Evolutionary conservation across 2,113 vertebrate genomes (phyloP).

Genomic region (Prionailurus viverrinus): DNA sequence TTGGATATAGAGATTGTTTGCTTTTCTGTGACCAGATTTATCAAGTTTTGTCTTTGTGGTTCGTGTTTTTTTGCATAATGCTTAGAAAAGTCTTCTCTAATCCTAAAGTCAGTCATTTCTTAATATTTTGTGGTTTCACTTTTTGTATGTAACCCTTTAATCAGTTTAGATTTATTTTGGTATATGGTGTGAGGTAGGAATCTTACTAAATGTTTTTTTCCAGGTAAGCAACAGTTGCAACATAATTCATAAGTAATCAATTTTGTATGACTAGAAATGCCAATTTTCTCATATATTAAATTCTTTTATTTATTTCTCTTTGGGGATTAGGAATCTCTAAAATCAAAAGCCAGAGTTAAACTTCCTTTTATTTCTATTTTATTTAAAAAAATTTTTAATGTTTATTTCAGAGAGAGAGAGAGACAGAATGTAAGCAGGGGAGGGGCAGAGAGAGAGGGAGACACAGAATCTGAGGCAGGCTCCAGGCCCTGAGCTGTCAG

Average conservation of each 20-base stretch:
- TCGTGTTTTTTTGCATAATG: background rate
- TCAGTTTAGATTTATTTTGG: background rate
- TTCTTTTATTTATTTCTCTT: constrained; percentile 42
- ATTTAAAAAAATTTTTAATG: too few relatives aligned
- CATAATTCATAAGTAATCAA: background rate
- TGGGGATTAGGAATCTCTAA: background rate
- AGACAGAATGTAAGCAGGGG: too few relatives aligned
- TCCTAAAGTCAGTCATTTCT: background rate
- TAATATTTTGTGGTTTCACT: background rate
- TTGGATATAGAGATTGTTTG: background rate
- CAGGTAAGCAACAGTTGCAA: background rate
- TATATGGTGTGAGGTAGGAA: background rate
- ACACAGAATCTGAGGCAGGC: too few relatives aligned
- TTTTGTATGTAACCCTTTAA: constrained; percentile 25
- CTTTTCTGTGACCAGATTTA: background rate
- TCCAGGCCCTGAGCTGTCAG: too few relatives aligned
- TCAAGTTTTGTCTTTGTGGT: background rate
- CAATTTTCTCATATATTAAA: background rate
- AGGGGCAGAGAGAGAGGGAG: too few relatives aligned
- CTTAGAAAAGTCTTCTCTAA: background rate
- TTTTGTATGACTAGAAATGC: background rate
- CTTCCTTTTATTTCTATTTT: background rate
- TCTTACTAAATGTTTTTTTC: background rate
- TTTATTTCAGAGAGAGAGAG: too few relatives aligned
- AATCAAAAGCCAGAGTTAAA: constrained; percentile 1